Evolutionary conservation across 2,888 invertebrate genomes (phyloP).

Genomic region (Euplagia quadripunctaria): DNA sequence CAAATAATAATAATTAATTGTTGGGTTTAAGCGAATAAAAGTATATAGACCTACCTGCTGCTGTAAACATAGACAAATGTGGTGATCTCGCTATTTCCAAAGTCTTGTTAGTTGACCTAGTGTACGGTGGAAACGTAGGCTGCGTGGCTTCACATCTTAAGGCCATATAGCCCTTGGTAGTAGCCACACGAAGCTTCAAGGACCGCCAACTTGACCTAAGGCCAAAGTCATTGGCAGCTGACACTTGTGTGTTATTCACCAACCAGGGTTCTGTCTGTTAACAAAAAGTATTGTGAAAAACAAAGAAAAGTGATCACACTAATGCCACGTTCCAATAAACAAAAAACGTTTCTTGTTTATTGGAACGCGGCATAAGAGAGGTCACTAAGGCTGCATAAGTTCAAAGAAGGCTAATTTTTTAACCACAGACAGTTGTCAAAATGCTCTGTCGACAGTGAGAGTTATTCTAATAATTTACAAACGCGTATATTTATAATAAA

Average conservation of each 20-base stretch:
- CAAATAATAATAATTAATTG: no score
- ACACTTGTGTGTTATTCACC: conserved; percentile 75
- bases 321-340: no score
- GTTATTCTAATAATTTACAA: no score
- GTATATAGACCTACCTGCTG: conserved; percentile 67
- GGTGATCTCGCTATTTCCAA: conserved; percentile 76
- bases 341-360: no score
- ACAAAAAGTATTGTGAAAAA: background rate
- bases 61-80: conserved; percentile 80
- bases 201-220: conserved; percentile 78
- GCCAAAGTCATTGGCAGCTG: conserved; percentile 69
- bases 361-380: no score
- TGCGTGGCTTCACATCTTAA: conserved; percentile 80
- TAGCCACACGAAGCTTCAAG: conserved; percentile 68
- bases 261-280: conserved; percentile 75
- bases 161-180: conserved; percentile 59
- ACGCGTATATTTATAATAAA: no score
- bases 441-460: no score
- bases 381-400: no score
- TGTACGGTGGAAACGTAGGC: conserved; percentile 72
- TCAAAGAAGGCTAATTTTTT: no score
- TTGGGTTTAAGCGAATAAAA: no score
- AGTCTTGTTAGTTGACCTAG: conserved; percentile 65
- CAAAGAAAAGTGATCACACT: no score
- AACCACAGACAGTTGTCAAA: no score